Evolutionary conservation across 2,888 invertebrate genomes (phyloP), one percentile per base, ranked within the genome.

Genomic region (Epirrhoe alternata): DNA sequence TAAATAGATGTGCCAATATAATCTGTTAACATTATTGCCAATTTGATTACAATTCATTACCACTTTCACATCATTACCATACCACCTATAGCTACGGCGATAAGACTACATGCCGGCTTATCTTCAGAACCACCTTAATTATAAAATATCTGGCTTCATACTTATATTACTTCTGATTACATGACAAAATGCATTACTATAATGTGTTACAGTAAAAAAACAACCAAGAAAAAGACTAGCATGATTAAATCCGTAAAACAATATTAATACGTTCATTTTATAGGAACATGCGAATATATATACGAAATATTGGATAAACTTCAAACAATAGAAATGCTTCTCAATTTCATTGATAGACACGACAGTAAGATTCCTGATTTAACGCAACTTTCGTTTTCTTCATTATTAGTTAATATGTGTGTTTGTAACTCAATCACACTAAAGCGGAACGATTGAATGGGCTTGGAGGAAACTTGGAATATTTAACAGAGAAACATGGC

Each of bases 241-340:
- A 72, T 69, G 63, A 69, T 74, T 70, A 69, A 73, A 74, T 74
- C 72, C 66, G 70, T 70, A 70, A 68, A 74, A 63, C 61, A 68
- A 73, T 73, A 74, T 73, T 69, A 74, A 68, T 72, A 68, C 66
- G 70, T 69, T 61, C 64, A 5, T 59, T 53, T 30, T 50, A 49
- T 47, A 66, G 65, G 66, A 66, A 66, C 57, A 61, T 66, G 59
- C 14, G 4, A 56, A 59, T 42, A 64, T 35, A 57, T 16, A 31
- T 16, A 7, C 14, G n/a, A 8, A 47, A 33, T 30, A 63, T 51
- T 45, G 14, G 30, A 45, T 16, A 50, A 14, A 35, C 56, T 6
- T 38, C 16, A n/a, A 17, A 0, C 24, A 61, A 47, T 17, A 16
- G 0, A 17, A 50, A 38, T 12, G 5, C 24, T 8, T 33, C n/a